Conservation (phyloP, 2,888 invertebrate species). For the Troides helena region DNA sequence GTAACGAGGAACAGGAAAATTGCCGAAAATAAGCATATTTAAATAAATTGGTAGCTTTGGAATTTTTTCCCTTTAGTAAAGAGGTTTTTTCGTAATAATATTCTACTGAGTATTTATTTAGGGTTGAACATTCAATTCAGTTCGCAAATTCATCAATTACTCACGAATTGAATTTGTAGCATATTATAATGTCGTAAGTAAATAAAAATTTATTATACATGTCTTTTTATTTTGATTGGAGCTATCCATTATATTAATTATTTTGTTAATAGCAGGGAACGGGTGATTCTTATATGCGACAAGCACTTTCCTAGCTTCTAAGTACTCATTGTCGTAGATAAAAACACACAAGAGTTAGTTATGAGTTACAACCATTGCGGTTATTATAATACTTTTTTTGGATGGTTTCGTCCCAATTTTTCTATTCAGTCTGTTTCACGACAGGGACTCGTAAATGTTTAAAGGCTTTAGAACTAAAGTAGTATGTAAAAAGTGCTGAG, state of each 20-base stretch:
- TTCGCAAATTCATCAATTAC: not conserved
- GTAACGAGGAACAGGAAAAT: constrained; percentile 25
- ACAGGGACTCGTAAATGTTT: too few species aligned
- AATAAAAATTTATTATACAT: not conserved
- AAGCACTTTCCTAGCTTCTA: too few species aligned
- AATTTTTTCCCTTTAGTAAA: constrained; percentile 12
- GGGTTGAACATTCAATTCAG: not conserved
- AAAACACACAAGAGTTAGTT: too few species aligned
- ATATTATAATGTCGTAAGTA: not conserved
- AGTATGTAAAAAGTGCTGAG: too few species aligned
- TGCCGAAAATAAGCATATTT: constrained; percentile 7
- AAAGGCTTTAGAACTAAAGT: too few species aligned
- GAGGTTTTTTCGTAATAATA: constrained; percentile 18
- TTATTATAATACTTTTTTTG: too few species aligned
- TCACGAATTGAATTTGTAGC: constrained; percentile 5
- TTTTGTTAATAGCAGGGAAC: not conserved
- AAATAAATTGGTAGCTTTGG: constrained; percentile 18
- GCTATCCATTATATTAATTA: not conserved
- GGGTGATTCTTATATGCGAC: too few species aligned
- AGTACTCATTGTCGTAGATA: too few species aligned
- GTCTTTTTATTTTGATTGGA: not conserved
- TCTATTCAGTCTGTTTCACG: too few species aligned
- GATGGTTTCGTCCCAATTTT: too few species aligned
- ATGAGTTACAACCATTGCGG: too few species aligned
- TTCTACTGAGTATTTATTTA: constrained; percentile 9